Base-by-base conservation (phyloP, 2,113 vertebrate genomes). In the Menidia beryllina region DNA sequence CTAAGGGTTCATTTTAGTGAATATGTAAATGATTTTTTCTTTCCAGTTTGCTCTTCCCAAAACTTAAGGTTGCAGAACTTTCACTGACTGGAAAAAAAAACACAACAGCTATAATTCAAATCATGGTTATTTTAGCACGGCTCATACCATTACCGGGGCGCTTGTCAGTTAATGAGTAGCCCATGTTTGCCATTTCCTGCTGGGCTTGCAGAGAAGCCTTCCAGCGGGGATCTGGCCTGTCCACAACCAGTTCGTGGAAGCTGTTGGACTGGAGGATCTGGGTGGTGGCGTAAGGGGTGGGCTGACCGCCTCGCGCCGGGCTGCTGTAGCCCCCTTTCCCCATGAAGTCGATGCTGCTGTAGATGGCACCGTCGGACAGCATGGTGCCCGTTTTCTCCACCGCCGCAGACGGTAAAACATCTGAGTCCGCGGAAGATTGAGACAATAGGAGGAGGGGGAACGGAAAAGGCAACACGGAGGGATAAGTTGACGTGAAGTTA, bases 331-430 rank as follows among this genome's bases (percentile, higher is more conserved):
- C 95, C 20, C 95, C 95, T 87, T 97, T 97, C 20, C 96, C 96
- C 72, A 96, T 97, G 90, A 98, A 97, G 93, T 98, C 96, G 51
- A 98, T 98, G 89, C 96, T 98, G 91, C 97, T 98, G 79, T 98
- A 98, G 93, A 98, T 98, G 91, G 96, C 97, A 83, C 97, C 96
- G 61, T 98, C 97, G 3, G 97, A 98, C 86, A 98, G 95, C 96
- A 98, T 97, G 15, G 97, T 97, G 61, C 96, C 95, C 0, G 93
- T 96, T 93, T 98, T 98, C 89, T 98, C 97, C 72, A 96, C 95
- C 58, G 95, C 95, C 36, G 95, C 91, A 1, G 95, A 94, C 24
- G 96, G 95, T 85, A 97, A 89, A 69, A 95, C 94, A 91, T 96
- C 96, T 96, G 85, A 89, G 76, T 82, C 85, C 86, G 82, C 88